Evolutionary conservation across 2,888 invertebrate genomes (phyloP), one percentile per base, ranked within the genome.

Genomic region (Napeogenes inachia): DNA sequence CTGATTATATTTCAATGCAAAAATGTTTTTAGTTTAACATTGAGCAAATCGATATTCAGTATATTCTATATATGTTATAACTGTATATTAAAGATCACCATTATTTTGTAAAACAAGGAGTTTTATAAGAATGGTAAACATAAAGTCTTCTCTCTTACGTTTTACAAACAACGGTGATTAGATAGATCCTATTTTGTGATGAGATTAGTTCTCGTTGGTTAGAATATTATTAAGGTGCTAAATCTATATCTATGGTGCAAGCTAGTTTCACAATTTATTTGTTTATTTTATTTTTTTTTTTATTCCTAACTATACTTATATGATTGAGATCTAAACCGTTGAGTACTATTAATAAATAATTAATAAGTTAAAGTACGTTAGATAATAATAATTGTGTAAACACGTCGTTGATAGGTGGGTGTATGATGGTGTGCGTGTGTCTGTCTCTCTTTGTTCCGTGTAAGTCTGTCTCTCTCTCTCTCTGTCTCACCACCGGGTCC

Each of bases 401-500:
- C 10, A 10, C 10, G 10, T 10, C 10, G 12, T 10, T 10, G 6
- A 10, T 6, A 8, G 10, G 30, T 21, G 8, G 10, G 2, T 12
- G 4, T 50, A 12, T 10, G 50, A 30, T 5, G 10, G 46, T 59
- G 35, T 21, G 30, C 33, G 21, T 46, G 6, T 13, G 45, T 45
- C 4, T 46, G 57, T 33, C 4, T 38, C 13, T 42, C 13, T 13
- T 47, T 3, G 6, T 47, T 12, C 10, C 32, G 21, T 21, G 53
- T 45, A 10, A 32, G 38, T 30, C 10, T 12, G 57, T 50, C 13
- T 53, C 8, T 42, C 8, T 42, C 42, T 81, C 85, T 21, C 21
- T 38, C 8, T 42, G 42, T 42, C 42, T 81, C 85, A 94, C 95
- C 95, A 71, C 97, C 97, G 2, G 97, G 97, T 1, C 96, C 97